Percentiles rank a stretch among this genome's conserved stretches.
Evolutionary conservation across 2,888 invertebrate genomes (phyloP).

Genomic region (Adelphocoris suturalis): DNA sequence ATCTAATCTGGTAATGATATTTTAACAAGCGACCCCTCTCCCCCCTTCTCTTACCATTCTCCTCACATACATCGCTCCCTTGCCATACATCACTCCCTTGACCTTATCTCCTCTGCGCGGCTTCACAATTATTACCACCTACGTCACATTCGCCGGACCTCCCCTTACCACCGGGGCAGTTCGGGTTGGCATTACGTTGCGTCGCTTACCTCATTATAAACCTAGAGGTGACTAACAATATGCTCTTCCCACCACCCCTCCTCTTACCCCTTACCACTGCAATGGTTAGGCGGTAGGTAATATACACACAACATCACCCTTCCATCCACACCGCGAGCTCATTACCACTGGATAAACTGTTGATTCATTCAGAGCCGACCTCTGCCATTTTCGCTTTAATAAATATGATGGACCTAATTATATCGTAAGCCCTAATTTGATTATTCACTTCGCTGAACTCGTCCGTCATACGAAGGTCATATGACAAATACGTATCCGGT

Average conservation of each 20-base stretch:
- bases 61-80: neutral
- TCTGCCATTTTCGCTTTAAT: neutral
- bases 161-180: neutral
- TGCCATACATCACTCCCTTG: constrained; percentile 14
- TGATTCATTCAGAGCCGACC: neutral
- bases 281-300: too few species aligned
- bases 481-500: too few species aligned
- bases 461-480: too few species aligned
- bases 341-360: neutral
- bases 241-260: too few species aligned
- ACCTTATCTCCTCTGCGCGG: constrained; percentile 29
- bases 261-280: too few species aligned
- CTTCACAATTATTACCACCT: constrained; percentile 39
- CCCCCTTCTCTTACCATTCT: neutral
- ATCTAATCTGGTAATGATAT: constrained; percentile 42
- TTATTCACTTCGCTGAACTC: too few species aligned
- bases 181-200: neutral
- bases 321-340: neutral
- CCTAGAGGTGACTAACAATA: constrained; percentile 9
- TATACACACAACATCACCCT: too few species aligned
- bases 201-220: constrained; percentile 30
- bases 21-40: constrained; percentile 23
- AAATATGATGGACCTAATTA: too few species aligned
- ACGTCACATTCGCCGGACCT: constrained; percentile 15
- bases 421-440: too few species aligned